A percentile compares a stretch with the other conserved stretches of the same genome.
Conservation (phyloP, 1,140 invertebrate species). For the Drosophila prosaltans region DNA sequence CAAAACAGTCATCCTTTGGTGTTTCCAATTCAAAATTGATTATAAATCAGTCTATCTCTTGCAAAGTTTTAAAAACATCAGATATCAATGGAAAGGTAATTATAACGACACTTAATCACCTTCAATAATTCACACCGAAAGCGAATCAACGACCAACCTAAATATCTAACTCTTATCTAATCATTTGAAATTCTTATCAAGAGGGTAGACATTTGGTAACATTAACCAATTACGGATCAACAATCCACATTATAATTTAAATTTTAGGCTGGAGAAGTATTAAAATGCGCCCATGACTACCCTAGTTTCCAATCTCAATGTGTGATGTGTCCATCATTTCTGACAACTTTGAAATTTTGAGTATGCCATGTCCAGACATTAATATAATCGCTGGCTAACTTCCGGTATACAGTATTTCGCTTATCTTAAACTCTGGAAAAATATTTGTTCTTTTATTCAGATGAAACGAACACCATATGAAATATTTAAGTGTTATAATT, state of each 20-base stretch:
- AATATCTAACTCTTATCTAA: slow-evolving; percentile 7
- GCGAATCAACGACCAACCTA: neutral
- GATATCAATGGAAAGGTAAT: neutral
- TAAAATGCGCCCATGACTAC: neutral
- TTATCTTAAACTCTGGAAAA: slow-evolving; percentile 1
- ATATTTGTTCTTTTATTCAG: slow-evolving; percentile 30
- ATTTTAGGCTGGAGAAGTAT: neutral
- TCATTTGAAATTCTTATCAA: neutral
- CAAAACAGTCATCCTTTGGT: too few relatives aligned
- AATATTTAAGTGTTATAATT: neutral
- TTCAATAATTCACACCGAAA: neutral
- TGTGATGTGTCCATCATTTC: slow-evolving; percentile 6
- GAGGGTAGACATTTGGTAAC: neutral
- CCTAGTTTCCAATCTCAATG: neutral
- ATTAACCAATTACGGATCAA: neutral
- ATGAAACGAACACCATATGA: slow-evolving; percentile 26
- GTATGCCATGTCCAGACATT: neutral
- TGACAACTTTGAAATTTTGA: neutral
- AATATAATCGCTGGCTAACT: neutral
- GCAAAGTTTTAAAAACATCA: neutral
- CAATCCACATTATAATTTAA: neutral
- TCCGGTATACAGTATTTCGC: neutral
- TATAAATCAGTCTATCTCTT: neutral
- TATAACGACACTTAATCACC: neutral
- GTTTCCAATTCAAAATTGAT: too few relatives aligned